Evolutionary conservation across 2,797 vertebrate species (phyloP), one percentile per base, ranked within the genome.

Genomic region (Austrolebias charrua): DNA sequence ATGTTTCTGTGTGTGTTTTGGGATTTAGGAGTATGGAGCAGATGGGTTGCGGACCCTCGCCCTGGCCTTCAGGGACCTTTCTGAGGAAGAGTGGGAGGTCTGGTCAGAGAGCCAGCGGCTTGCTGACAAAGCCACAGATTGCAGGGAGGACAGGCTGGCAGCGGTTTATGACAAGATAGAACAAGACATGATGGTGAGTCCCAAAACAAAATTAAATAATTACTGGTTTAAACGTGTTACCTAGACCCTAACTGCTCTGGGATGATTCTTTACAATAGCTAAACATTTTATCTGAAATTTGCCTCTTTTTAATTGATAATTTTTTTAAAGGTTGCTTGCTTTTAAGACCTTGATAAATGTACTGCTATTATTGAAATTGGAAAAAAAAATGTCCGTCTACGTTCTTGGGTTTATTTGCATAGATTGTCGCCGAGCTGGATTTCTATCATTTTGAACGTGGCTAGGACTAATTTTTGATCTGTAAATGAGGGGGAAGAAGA

Each of bases 11-110:
- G 28, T 76, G 16, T 45, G 54, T 46, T 60, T 5, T 64, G 35
- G 43, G 45, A 12, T 72, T 5, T 72, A 98, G 96, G 96, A 96
- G 24, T 98, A 95, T 0, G 95, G 94, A 0, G 90, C 90, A 0
- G 95, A 98, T 1, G 96, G 96, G 4, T 89, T 98, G 65, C 91
- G 96, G 55, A 97, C 96, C 0, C 84, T 98, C 70, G 93, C 94
- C 0, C 82, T 98, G 78, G 96, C 96, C 33, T 97, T 94, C 81
- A 93, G 88, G 63, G 95, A 98, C 71, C 92, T 98, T 69, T 92
- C 95, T 2, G 95, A 97, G 58, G 88, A 91, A 0, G 92, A 95
- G 82, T 98, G 95, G 35, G 88, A 92, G 75, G 81, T 89, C 0
- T 98, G 96, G 96, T 89, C 94, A 0, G 87, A 93, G 78, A 89